Conservation (phyloP, 2,113 vertebrate genomes). For the Elachura formosa region DNA sequence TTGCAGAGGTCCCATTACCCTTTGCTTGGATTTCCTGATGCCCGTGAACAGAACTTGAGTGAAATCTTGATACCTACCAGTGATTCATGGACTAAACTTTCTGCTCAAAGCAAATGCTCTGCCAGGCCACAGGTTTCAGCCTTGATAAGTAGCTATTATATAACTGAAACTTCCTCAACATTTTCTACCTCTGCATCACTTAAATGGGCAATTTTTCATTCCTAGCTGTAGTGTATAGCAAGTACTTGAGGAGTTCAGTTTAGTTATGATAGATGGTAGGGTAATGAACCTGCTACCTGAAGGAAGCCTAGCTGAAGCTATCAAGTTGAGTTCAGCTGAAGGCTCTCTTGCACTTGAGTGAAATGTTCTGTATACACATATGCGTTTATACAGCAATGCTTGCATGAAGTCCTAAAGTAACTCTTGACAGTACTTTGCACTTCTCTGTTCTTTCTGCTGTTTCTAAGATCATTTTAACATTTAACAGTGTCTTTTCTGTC, state of each 20-base stretch:
- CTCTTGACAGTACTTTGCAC: neutral
- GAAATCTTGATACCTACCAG: neutral
- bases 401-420: neutral
- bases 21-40: neutral
- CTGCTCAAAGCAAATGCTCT: neutral
- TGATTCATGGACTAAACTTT: neutral
- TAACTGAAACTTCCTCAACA: neutral
- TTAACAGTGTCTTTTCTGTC: neutral
- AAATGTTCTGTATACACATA: neutral
- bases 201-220: neutral
- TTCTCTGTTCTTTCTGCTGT: neutral
- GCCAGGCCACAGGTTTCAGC: neutral
- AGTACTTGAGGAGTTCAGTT: neutral
- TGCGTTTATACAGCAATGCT: neutral
- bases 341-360: neutral
- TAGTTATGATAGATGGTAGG: neutral
- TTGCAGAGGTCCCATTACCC: neutral
- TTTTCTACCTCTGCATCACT: fast-evolving
- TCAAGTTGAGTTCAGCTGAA: neutral
- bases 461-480: neutral
- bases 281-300: neutral
- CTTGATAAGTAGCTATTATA: neutral
- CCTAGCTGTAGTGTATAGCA: neutral
- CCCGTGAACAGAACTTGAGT: neutral
- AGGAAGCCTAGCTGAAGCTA: neutral